Evolutionary conservation across 2,113 vertebrate genomes (phyloP), one percentile per base, ranked within the genome.

Genomic region (Tragelaphus strepsiceros): DNA sequence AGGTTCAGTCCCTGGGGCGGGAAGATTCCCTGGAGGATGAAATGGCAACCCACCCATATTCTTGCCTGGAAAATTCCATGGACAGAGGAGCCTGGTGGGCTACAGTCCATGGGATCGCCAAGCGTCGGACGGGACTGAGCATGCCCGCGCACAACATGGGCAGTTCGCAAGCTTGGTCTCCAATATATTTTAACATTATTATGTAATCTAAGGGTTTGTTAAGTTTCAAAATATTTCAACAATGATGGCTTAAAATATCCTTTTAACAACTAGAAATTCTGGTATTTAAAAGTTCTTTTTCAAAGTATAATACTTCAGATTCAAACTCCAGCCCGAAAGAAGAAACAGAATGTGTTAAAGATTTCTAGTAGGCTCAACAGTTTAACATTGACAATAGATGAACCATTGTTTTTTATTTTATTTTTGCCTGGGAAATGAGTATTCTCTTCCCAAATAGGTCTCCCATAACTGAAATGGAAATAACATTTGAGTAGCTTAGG

Each of bases 171-270:
- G 26, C 74, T 28, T 81, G 10, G 22, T n/a, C 22, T 81, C 46
- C 7, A 17, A 19, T 88, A 81, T 81, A 86, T 53, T 93, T 93
- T 61, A 53, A 54, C 15, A n/a, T 49, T 94, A 3, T 71, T 89
- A 64, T 43, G 39, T 53, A 82, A 86, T 88, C 4, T 2, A 59
- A 4, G n/a, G 59, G 95, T 97, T 97, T 94, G 30, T 92, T 96
- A 97, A 39, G 8, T 84, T 58, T 97, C 15, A 22, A 59, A 56
- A 89, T 97, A 97, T 94, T 97, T 94, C 22, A 91, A 10, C 83
- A 67, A 87, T n/a, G 2, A 22, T 64, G 2, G 3, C n/a, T 98
- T 96, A 92, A 98, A 93, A 82, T 49, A 94, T 0, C 0, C 0
- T 12, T 26, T 13, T 93, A 19, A 91, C 90, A 96, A 96, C 3